Evolutionary conservation across 2,888 invertebrate genomes (phyloP), one percentile per base, ranked within the genome.

Genomic region (Stenichneumon culpator): DNA sequence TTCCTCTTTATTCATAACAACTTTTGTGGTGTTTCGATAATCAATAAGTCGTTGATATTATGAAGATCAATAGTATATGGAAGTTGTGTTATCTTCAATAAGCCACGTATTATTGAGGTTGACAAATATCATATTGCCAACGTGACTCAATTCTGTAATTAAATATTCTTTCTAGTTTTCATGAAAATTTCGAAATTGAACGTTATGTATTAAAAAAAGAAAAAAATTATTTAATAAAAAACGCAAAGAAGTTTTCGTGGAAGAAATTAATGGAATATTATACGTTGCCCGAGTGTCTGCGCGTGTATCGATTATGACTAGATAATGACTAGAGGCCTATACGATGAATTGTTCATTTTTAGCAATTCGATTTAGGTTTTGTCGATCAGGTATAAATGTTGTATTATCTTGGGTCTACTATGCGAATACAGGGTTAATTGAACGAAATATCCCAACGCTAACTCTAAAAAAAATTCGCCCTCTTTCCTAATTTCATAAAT

Each of bases 361-460:
- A 78, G 84, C 84, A 81, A 84, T 80, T 69, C 25, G 67, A 28
- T 50, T 68, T 77, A 68, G 72, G 80, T 77, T 80, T 44, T 70
- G 70, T 54, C 47, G 32, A 54, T 79, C 70, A 44, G 50, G n/a
- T 16, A 70, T 14, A 68, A 75, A 32, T 39, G 14, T 19, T 39
- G n/a, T 19, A 25, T 39, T 19, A n/a, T 36, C 3, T 19, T 67
- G 16, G 16, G n/a, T 67, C 16, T 36, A 19, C 19, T 36, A 50
- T 50, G 25, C 54, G 44, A 73, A 65, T 25, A 25, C 73, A 73
- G 19, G 47, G 19, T 39, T 16, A 73, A 70, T 73, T 73, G 22
- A 69, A 69, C 52, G 44, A 44, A 60, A 32, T 25, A 57, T 81
- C 57, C 44, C 44, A 44, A 44, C 11, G 36, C 63, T 79, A 52